A percentile compares a stretch with the other conserved stretches of the same genome.
Conservation (phyloP, 2,797 vertebrate species). For the Gastrophryne carolinensis region DNA sequence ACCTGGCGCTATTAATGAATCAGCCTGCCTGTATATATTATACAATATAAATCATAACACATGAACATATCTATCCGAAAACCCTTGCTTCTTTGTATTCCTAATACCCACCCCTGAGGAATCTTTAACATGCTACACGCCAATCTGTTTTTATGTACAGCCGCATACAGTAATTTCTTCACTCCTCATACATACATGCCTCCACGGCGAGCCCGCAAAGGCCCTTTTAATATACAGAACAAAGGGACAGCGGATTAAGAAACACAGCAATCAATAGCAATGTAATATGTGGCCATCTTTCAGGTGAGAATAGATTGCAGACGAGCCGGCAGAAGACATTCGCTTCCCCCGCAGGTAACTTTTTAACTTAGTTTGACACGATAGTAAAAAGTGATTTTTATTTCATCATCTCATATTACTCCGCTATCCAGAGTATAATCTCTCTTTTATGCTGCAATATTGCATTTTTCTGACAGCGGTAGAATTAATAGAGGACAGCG, state of each 20-base stretch:
- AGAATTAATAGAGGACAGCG: not conserved
- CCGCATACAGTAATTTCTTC: too few species aligned
- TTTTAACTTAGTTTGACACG: not conserved
- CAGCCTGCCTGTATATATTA: too few species aligned
- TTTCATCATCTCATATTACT: constrained; percentile 12
- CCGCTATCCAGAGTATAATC: constrained; percentile 5
- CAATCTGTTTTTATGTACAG: too few species aligned
- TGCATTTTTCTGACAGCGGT: not conserved
- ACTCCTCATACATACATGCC: not conserved
- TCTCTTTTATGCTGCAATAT: not conserved
- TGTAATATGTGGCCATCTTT: constrained; percentile 5
- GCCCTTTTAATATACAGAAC: not conserved
- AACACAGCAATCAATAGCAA: constrained; percentile 1
- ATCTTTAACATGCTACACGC: too few species aligned
- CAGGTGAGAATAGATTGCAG: not conserved
- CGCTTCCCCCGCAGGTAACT: not conserved
- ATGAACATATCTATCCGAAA: too few species aligned
- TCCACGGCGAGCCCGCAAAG: not conserved
- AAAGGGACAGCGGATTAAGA: not conserved
- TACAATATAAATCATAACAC: too few species aligned
- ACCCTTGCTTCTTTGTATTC: too few species aligned
- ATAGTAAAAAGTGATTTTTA: constrained; percentile 15
- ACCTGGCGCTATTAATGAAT: too few species aligned
- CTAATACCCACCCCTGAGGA: too few species aligned
- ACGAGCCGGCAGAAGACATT: not conserved